Percentiles rank a stretch among this genome's conserved stretches.
Evolutionary conservation across 2,113 vertebrate genomes (phyloP).

Genomic region (Piprites chloris): DNA sequence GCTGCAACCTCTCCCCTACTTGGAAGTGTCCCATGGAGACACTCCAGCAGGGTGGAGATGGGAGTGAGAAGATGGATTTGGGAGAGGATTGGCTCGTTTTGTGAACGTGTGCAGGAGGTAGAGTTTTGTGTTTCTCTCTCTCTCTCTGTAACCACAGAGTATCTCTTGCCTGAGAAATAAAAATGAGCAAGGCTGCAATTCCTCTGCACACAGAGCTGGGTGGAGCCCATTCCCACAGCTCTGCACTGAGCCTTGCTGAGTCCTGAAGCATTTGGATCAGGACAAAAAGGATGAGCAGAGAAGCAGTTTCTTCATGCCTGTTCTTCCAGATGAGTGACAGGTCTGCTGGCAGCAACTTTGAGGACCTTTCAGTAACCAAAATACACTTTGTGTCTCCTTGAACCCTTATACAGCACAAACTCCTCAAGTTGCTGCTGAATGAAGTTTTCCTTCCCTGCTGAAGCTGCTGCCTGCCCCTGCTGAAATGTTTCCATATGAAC

Average conservation of each 20-base stretch:
- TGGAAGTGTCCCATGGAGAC: slow-evolving; percentile 52
- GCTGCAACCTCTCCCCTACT: slow-evolving; percentile 67
- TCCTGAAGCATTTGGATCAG: not conserved
- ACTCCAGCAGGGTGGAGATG: slow-evolving; percentile 38
- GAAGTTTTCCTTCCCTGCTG: not conserved
- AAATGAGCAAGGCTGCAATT: not conserved
- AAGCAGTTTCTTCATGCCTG: not conserved
- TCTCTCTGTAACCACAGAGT: not conserved
- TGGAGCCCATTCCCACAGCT: slow-evolving; percentile 18
- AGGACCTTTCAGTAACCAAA: not conserved
- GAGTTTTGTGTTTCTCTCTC: not conserved
- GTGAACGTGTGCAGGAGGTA: slow-evolving; percentile 32
- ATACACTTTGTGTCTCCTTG: not conserved
- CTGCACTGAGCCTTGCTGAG: not conserved
- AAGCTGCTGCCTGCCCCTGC: not conserved
- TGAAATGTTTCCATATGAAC: not conserved
- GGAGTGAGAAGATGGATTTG: not conserved
- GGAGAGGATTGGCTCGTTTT: slow-evolving; percentile 9
- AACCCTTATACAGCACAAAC: not conserved
- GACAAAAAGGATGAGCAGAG: not conserved
- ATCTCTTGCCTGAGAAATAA: slow-evolving; percentile 4
- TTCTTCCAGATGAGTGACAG: not conserved
- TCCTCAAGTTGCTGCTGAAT: not conserved
- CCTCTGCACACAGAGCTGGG: slow-evolving; percentile 16
- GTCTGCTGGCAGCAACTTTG: not conserved